phyloP scores from a whole-genome alignment of 37 sponge, comb jelly and placozoan species.

The Oopsacas minuta region DNA sequence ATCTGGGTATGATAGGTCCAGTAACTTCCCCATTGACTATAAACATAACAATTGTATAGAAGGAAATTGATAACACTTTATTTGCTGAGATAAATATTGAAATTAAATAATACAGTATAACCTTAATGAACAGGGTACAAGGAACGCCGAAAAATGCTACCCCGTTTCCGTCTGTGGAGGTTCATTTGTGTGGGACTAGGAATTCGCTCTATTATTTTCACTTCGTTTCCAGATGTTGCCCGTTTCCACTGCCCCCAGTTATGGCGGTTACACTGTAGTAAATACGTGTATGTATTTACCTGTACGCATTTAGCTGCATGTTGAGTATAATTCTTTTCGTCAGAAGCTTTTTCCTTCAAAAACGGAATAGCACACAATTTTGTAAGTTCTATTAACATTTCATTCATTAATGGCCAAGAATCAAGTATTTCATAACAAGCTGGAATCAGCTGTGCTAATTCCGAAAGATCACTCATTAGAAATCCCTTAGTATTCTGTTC shows the following conservation, averaged over 20 bases:
- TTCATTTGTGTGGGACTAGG: too few species aligned
- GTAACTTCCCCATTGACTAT: background rate
- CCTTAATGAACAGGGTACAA: too few species aligned
- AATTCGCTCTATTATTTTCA: too few species aligned
- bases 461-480: background rate
- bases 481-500: background rate
- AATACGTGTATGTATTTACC: background rate
- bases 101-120: too few species aligned
- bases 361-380: slow-evolving; percentile 37
- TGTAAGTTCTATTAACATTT: background rate
- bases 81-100: too few species aligned
- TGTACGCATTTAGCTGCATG: slow-evolving; percentile 25
- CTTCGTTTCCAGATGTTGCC: too few species aligned
- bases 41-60: background rate
- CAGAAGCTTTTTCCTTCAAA: slow-evolving; percentile 73
- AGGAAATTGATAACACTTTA: background rate
- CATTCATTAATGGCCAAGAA: background rate
- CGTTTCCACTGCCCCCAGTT: background rate
- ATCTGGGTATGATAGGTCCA: background rate
- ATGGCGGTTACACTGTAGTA: too few species aligned
- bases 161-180: too few species aligned
- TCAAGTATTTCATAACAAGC: background rate
- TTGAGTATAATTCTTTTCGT: slow-evolving; percentile 60
- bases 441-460: background rate
- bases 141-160: too few species aligned